Conservation (phyloP, 2,797 vertebrate genomes). For the Xenentodon cancila region DNA sequence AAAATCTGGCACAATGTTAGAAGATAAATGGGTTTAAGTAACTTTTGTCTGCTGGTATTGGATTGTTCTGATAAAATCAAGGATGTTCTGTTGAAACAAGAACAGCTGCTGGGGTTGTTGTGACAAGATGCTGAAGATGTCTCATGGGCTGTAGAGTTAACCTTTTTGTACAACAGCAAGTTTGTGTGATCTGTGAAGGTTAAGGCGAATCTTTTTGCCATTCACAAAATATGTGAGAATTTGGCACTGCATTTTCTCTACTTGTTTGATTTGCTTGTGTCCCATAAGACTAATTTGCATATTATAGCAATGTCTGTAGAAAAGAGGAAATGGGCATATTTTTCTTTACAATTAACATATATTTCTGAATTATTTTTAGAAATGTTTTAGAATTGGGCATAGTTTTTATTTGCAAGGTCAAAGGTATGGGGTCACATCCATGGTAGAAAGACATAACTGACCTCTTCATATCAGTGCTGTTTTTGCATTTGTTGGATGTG, state of each 20-base stretch:
- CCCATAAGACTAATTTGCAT: too few relatives aligned
- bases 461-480: too few relatives aligned
- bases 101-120: too few relatives aligned
- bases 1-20: not conserved
- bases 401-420: too few relatives aligned
- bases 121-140: too few relatives aligned
- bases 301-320: too few relatives aligned
- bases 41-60: conserved; percentile 6
- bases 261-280: conserved; percentile 1
- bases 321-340: too few relatives aligned
- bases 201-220: not conserved
- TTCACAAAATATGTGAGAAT: not conserved
- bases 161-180: conserved; percentile 6
- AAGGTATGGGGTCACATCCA: too few relatives aligned
- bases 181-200: conserved; percentile 3
- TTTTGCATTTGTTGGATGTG: not conserved
- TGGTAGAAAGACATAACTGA: too few relatives aligned
- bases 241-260: conserved; percentile 3
- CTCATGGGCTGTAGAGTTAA: not conserved
- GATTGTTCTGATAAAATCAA: not conserved
- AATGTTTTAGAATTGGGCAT: not conserved
- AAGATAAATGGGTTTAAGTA: not conserved
- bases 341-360: too few relatives aligned
- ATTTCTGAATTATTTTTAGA: conserved; percentile 27
- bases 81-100: too few relatives aligned